phyloP scores from a whole-genome alignment of 2,797 vertebrate genomes.

The Rhinichthys osculus region DNA sequence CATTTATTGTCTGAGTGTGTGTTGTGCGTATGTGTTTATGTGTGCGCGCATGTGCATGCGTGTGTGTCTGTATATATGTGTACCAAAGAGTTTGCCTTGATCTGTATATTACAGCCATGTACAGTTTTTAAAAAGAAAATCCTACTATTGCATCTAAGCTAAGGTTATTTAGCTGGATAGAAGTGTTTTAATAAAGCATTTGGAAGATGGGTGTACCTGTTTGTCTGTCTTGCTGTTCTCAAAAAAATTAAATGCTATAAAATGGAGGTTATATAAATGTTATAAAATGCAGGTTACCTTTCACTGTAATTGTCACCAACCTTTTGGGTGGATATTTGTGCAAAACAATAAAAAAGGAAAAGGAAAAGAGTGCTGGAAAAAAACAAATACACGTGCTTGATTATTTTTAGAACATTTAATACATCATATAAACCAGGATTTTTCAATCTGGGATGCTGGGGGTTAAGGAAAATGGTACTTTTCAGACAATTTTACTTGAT shows the following conservation, averaged over 20 bases:
- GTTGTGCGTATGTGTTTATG: conserved; percentile 33
- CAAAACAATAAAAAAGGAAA: not conserved
- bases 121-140: conserved; percentile 84
- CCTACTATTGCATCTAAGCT: conserved; percentile 79
- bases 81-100: conserved; percentile 86
- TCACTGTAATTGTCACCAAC: not conserved
- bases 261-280: not conserved
- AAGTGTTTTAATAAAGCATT: conserved; percentile 83
- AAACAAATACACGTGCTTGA: not conserved
- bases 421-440: too few relatives aligned
- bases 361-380: not conserved
- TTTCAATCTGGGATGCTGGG: not conserved
- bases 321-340: not conserved
- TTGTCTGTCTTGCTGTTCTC: not conserved
- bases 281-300: not conserved
- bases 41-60: conserved; percentile 30
- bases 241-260: not conserved
- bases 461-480: not conserved
- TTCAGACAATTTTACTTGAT: too few relatives aligned
- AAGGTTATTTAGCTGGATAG: conserved; percentile 81
- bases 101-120: conserved; percentile 86
- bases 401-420: not conserved
- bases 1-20: conserved; percentile 10
- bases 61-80: conserved; percentile 77
- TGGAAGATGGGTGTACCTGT: conserved; percentile 70